Evolutionary conservation across 1,140 invertebrate genomes (phyloP), one percentile per base, ranked within the genome.

Genomic region (Pseudomyrmex flavicornis): DNA sequence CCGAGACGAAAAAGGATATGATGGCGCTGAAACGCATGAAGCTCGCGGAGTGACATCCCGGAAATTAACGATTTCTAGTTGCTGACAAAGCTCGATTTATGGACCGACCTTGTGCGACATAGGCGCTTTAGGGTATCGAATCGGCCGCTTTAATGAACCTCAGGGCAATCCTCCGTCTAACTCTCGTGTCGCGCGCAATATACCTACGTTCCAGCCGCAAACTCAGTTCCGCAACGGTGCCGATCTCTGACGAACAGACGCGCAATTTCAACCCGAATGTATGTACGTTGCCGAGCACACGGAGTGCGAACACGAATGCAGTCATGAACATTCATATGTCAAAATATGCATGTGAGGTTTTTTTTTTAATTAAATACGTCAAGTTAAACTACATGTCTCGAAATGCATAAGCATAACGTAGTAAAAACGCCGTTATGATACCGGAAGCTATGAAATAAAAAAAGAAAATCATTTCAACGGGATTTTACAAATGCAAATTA

Each of bases 191-290:
- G 69, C 59, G 46, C 72, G 68, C 77, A 84, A 82, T 82, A 82
- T 59, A 85, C 61, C 66, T 69, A 68, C 86, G 84, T 87, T 86
- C 77, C 44, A 75, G 54, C 59, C 79, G 59, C 15, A 85, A 70
- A 75, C 79, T 83, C 80, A 73, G 74, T 82, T 73, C 76, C 82
- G 63, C 52, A 79, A 77, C 66, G 75, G 52, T 66, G 70, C 68
- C 82, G 77, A 85, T 85, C 85, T 50, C 88, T 85, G 86, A 91
- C 87, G 83, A 85, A 84, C 85, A 75, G 48, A 9, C 54, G 13
- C 20, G 68, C 80, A 87, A 83, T 87, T 86, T 86, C 85, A 65
- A 44, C 77, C 80, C 62, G 26, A 74, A 70, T 65, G 61, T 69
- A 44, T 65, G 61, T 69, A 44, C 82, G 65, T 84, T 62, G 48